These are phyloP conservation scores for Gymnoscelis rufifasciata DNA, from an alignment of 2,888 invertebrate genomes.

Conservation along the genomic window DNA sequence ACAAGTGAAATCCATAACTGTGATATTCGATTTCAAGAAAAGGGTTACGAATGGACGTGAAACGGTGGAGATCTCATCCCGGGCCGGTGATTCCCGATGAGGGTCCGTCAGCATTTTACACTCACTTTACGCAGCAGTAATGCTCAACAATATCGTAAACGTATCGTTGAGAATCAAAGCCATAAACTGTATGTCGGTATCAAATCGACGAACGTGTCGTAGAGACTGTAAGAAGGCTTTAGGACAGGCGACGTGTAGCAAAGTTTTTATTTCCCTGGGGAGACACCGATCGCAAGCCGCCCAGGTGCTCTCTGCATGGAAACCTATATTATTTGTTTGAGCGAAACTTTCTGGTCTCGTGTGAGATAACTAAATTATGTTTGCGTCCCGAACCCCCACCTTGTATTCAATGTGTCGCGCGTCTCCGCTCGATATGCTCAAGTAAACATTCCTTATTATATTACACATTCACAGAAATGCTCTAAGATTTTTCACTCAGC, in stretches of 20 bases:
- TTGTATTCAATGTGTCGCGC: conserved; percentile 60
- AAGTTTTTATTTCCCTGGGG: conserved; percentile 78
- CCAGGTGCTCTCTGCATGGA: conserved; percentile 72
- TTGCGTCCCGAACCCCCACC: conserved; percentile 60
- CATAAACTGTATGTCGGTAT: conserved; percentile 68
- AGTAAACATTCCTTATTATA: conserved; percentile 34
- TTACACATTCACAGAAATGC: conserved; percentile 7
- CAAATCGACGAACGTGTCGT: conserved; percentile 71
- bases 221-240: conserved; percentile 71
- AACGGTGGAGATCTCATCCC: conserved; percentile 11
- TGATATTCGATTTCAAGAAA: conserved; percentile 16
- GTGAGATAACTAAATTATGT: conserved; percentile 76
- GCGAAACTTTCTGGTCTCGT: conserved; percentile 74
- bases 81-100: conserved; percentile 9
- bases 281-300: conserved; percentile 75
- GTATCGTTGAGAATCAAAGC: conserved; percentile 72
- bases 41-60: conserved; percentile 18
- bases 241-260: conserved; percentile 77
- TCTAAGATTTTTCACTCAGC: conserved; percentile 6
- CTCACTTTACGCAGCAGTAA: conserved; percentile 56
- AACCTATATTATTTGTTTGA: conserved; percentile 79
- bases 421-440: conserved; percentile 40
- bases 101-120: conserved; percentile 39
- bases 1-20: background rate
- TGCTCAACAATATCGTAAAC: conserved; percentile 72